Conservation (phyloP, 2,888 invertebrate genomes). For the Catocala nupta region DNA sequence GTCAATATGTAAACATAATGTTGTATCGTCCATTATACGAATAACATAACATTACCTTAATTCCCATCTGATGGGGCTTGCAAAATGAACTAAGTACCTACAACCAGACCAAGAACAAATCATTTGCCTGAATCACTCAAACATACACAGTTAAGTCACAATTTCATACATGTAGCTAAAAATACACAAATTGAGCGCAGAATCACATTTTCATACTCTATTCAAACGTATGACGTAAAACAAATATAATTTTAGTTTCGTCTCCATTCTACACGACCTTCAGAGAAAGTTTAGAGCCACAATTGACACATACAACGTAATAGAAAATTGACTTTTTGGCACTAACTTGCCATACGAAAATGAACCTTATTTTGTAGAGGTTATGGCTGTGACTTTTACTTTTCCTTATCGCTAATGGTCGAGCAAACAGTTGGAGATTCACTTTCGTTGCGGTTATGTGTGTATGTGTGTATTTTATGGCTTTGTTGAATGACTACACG, state of each 20-base stretch:
- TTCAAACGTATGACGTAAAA: slow-evolving; percentile 32
- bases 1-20: no score
- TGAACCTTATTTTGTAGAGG: slow-evolving; percentile 51
- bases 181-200: no score
- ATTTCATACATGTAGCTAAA: no score
- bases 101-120: no score
- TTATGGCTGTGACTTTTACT: slow-evolving; percentile 64
- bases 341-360: slow-evolving; percentile 42
- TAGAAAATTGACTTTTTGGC: slow-evolving; percentile 58
- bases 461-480: slow-evolving; percentile 21
- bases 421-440: slow-evolving; percentile 63
- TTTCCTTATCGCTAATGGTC: slow-evolving; percentile 60
- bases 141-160: no score
- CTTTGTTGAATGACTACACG: slow-evolving; percentile 21
- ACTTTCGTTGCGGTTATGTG: slow-evolving; percentile 62
- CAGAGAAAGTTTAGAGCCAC: slow-evolving; percentile 73
- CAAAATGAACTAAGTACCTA: no score
- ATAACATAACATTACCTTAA: no score
- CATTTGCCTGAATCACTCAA: no score
- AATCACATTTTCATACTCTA: slow-evolving; percentile 1
- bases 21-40: no score
- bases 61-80: no score
- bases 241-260: slow-evolving; percentile 45
- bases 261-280: slow-evolving; percentile 67
- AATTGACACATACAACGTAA: slow-evolving; percentile 68